A percentile compares a stretch with the other conserved stretches of the same genome.
phyloP scores from a whole-genome alignment of 2,797 vertebrate species.

The Microctenopoma stevenorrisi region DNA sequence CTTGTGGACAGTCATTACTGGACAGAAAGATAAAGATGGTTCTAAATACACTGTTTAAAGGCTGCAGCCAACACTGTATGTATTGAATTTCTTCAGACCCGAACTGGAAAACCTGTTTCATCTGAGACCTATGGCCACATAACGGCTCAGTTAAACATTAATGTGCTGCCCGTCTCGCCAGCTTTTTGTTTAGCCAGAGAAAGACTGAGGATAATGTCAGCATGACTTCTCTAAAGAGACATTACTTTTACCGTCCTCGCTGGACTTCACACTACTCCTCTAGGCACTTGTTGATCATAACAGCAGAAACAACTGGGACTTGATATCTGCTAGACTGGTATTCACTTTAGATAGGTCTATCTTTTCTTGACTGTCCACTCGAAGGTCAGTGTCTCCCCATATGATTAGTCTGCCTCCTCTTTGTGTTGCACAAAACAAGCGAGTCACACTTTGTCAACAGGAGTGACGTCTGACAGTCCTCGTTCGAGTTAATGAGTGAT shows the following conservation, averaged over 20 bases:
- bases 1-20: too few species aligned
- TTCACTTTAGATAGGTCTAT: slow-evolving; percentile 53
- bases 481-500: slow-evolving; percentile 81
- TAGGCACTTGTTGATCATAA: slow-evolving; percentile 3
- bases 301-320: slow-evolving; percentile 12
- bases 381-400: slow-evolving; percentile 57
- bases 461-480: slow-evolving; percentile 65
- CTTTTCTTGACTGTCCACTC: slow-evolving; percentile 51
- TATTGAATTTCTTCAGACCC: background rate
- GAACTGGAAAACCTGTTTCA: slow-evolving; percentile 26
- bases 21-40: background rate
- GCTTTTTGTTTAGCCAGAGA: background rate
- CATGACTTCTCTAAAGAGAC: background rate
- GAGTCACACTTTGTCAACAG: slow-evolving; percentile 80
- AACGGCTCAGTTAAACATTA: slow-evolving; percentile 53
- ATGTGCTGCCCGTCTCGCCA: slow-evolving; percentile 19
- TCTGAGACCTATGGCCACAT: slow-evolving; percentile 22
- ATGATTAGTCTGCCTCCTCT: slow-evolving; percentile 61
- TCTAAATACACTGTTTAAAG: slow-evolving; percentile 17
- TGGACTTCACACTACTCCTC: background rate
- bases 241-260: background rate
- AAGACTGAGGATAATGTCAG: slow-evolving; percentile 25
- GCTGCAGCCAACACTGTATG: slow-evolving; percentile 11
- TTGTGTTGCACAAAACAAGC: slow-evolving; percentile 66
- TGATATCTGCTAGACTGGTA: slow-evolving; percentile 27